phyloP scores from a whole-genome alignment of 2,888 invertebrate genomes.

The Nebria brevicollis region DNA sequence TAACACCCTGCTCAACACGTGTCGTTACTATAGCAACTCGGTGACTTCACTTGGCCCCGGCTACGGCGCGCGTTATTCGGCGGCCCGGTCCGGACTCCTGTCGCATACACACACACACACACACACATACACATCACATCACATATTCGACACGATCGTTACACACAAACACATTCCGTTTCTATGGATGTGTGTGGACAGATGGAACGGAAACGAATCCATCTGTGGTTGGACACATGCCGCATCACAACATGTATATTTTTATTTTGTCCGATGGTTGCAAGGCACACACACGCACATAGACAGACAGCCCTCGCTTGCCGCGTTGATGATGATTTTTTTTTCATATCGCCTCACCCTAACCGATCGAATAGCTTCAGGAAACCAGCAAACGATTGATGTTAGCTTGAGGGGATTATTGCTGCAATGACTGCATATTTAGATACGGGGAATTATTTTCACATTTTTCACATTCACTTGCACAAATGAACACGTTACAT shows the following conservation, averaged over 20 bases:
- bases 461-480: not conserved
- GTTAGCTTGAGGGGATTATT: too few relatives aligned
- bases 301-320: not conserved
- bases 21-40: conserved; percentile 63
- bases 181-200: not conserved
- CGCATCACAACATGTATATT: not conserved
- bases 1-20: conserved; percentile 64
- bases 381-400: not conserved
- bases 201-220: not conserved
- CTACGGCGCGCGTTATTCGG: conserved; percentile 12
- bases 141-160: conserved; percentile 4
- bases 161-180: not conserved
- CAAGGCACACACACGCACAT: not conserved
- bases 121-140: not conserved
- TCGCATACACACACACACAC: not conserved
- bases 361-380: not conserved
- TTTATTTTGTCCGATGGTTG: not conserved
- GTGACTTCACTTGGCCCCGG: conserved; percentile 53
- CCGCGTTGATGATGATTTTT: not conserved
- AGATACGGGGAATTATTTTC: not conserved
- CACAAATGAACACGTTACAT: too few relatives aligned
- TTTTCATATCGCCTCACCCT: not conserved
- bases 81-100: conserved; percentile 13
- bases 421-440: too few relatives aligned
- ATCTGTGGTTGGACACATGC: not conserved